Base-by-base conservation (phyloP, 1,140 invertebrate species). In the Ericerus pela region DNA sequence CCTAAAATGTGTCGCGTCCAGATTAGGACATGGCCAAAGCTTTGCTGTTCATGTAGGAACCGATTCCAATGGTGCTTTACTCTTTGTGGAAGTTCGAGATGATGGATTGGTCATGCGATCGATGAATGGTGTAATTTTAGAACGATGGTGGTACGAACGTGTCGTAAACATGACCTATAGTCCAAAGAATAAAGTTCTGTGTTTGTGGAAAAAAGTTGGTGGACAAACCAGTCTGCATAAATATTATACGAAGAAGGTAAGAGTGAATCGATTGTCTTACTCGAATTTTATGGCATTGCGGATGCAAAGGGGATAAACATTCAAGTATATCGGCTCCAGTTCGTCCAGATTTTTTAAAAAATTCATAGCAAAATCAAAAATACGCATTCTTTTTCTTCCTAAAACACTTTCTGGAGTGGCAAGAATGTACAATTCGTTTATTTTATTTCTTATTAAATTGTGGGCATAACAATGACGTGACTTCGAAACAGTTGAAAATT, bases 131-230 rank as follows among this genome's bases (percentile, higher is more conserved):
- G 84, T 91, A 5, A 97, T 99, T 62, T 84, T 96, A 51, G 95
- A 99, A 68, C 76, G 87, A 69, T 99, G 95, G 94, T 99, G 95
- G 94, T 99, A 93, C 73, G 96, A 99, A 68, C 76, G 94, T 53
- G 75, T 99, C 22, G 93, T 99, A 11, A 99, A 99, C 67, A 98
- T 99, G 92, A 98, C 95, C 0, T 99, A 95, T 69, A 95, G 93
- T 63, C 96, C 96, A 0, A 98, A 97, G 73, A 98, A 88, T 64
- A 88, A 91, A 71, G 87, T 98, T 14, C 73, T 99, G 47, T 99
- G 95, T 72, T 76, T 99, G 38, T 99, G 95, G 92, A 79, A 87
- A 57, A 77, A 84, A 61, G 88, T 85, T 64, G 88, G 87, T 2
- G 88, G 86, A 11, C 85, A 90, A 67, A 92, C 88, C 0, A 86